Evolutionary conservation across 64 coral and sea anemone genomes (phyloP).

Genomic region (Montipora cactus): DNA sequence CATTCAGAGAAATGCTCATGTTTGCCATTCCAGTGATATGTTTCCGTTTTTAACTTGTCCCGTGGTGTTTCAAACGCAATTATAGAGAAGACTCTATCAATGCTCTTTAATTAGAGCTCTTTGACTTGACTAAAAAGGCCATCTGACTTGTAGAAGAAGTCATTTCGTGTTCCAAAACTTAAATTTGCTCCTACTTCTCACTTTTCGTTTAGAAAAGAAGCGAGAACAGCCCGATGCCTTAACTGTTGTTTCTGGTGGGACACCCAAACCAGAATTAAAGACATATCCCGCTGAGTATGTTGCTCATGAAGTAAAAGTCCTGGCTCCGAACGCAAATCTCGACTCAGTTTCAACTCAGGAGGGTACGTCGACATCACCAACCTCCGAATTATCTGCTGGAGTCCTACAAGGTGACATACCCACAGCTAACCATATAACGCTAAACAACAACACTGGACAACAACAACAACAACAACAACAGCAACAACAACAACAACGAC

Average conservation of each 20-base stretch:
- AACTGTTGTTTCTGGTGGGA: background rate
- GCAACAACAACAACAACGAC: background rate
- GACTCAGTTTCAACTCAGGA: background rate
- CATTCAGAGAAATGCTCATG: background rate
- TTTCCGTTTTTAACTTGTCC: too few relatives aligned
- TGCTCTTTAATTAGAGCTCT: too few relatives aligned
- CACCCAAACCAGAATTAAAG: background rate
- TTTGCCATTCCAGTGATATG: background rate
- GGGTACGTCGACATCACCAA: background rate
- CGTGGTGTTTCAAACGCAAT: too few relatives aligned
- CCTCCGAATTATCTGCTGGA: background rate
- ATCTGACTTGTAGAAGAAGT: background rate
- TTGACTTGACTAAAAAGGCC: too few relatives aligned
- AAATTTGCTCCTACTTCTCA: background rate
- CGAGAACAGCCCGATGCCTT: background rate
- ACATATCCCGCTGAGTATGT: conserved; percentile 9
- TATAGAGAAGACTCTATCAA: too few relatives aligned
- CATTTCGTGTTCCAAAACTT: background rate
- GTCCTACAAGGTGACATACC: background rate
- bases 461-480: too few relatives aligned
- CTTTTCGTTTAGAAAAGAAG: conserved; percentile 17
- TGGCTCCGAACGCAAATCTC: background rate
- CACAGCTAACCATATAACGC: background rate
- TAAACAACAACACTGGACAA: background rate
- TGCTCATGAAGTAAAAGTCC: conserved; percentile 13